Conservation (phyloP, 2,113 vertebrate genomes). For the Entomyzon cyanotis region DNA sequence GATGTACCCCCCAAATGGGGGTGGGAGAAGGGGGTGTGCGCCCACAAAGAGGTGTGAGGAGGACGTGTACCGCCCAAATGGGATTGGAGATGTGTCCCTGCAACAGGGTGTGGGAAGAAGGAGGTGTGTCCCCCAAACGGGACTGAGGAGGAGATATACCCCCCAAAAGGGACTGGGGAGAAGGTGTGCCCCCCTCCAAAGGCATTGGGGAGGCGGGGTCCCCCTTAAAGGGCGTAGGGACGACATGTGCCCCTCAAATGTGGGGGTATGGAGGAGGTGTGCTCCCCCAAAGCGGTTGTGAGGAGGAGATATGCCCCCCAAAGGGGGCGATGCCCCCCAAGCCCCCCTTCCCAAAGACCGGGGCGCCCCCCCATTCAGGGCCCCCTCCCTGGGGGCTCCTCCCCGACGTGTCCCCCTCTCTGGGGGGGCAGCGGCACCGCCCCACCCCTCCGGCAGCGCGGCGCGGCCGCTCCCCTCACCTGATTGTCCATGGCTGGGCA, state of each 20-base stretch:
- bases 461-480: neutral
- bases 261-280: neutral
- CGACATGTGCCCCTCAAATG: neutral
- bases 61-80: neutral
- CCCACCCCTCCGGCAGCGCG: neutral
- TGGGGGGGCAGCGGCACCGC: neutral
- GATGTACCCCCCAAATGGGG: neutral
- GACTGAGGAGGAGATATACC: neutral
- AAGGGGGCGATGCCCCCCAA: neutral
- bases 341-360: neutral
- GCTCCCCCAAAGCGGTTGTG: too few species aligned
- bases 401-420: too few species aligned
- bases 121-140: neutral
- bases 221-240: too few species aligned
- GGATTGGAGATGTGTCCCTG: neutral
- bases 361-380: neutral
- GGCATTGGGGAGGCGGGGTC: neutral
- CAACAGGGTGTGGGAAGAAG: neutral
- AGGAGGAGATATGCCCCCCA: neutral
- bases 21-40: neutral
- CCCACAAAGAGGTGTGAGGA: neutral
- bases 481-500: constrained; percentile 52
- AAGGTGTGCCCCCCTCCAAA: neutral
- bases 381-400: neutral
- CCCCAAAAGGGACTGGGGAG: neutral